Percentiles rank a stretch among this genome's conserved stretches.
phyloP scores from a whole-genome alignment of 2,888 invertebrate genomes.

The Protonemura montana region DNA sequence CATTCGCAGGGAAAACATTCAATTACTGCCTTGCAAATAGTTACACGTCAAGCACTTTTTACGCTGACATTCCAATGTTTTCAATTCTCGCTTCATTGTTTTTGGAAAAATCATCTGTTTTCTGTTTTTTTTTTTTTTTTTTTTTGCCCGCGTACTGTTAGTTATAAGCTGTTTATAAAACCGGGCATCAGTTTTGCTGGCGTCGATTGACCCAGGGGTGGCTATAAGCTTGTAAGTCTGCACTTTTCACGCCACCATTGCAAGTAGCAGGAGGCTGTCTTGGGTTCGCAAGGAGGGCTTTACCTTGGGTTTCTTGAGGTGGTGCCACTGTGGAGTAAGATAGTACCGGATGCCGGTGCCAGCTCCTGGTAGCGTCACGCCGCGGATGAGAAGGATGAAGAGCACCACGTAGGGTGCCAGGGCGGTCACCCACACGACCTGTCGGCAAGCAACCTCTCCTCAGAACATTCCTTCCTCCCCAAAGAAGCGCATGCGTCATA shows the following conservation, averaged over 20 bases:
- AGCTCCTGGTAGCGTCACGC: constrained; percentile 86
- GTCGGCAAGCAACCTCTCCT: constrained; percentile 43
- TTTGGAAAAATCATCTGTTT: background rate
- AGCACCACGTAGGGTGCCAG: constrained; percentile 91
- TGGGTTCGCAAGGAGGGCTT: too few species aligned
- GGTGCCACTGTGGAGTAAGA: constrained; percentile 88
- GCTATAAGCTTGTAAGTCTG: too few species aligned
- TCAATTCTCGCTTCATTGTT: background rate
- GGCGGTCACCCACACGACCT: constrained; percentile 96
- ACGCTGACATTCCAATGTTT: background rate
- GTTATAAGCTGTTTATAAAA: too few species aligned
- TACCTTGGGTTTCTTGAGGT: constrained; percentile 78
- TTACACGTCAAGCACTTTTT: background rate
- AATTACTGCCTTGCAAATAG: background rate
- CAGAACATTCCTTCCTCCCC: background rate
- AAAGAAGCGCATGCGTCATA: too few species aligned
- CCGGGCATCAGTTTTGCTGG: too few species aligned
- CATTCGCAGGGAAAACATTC: too few species aligned
- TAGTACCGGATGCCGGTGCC: constrained; percentile 87
- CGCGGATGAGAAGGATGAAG: constrained; percentile 82
- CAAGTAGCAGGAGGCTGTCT: too few species aligned
- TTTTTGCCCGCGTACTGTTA: too few species aligned
- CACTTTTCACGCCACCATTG: too few species aligned
- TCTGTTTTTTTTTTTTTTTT: too few species aligned
- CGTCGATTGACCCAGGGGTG: too few species aligned